These are phyloP conservation scores for Zootoca vivipara DNA, from an alignment of 2,113 vertebrate genomes.

Conservation along the genomic window DNA sequence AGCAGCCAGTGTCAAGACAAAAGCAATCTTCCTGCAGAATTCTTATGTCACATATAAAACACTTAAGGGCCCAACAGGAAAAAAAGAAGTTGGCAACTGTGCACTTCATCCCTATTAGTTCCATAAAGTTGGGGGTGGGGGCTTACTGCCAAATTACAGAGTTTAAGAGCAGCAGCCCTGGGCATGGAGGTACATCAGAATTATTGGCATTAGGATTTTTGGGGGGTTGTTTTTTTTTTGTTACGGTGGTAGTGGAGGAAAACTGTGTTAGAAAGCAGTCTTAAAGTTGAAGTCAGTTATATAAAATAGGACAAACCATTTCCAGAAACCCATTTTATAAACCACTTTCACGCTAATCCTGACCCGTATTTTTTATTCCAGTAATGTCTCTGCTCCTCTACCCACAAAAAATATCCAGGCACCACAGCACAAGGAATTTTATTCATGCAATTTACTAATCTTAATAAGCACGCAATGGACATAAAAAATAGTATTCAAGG, in stretches of 20 bases:
- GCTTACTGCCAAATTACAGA: background rate
- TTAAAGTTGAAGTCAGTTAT: background rate
- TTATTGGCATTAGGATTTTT: background rate
- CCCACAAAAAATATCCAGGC: background rate
- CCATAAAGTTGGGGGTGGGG: background rate
- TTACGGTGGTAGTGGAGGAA: background rate
- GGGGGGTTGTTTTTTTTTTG: too few relatives aligned
- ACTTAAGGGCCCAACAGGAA: too few relatives aligned
- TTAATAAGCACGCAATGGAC: background rate
- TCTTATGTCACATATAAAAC: background rate
- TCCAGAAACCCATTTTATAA: background rate
- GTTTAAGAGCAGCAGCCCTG: background rate
- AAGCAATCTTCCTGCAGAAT: background rate
- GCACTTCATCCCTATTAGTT: background rate
- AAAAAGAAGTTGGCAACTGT: background rate
- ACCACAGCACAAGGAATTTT: background rate
- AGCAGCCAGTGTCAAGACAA: background rate
- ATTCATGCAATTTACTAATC: background rate
- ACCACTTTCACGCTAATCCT: background rate
- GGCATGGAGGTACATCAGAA: background rate
- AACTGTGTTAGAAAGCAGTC: background rate
- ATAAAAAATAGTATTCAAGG: background rate
- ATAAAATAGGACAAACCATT: too few relatives aligned
- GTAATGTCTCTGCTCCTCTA: too few relatives aligned
- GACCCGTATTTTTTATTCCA: background rate